Evolutionary conservation across 2,888 invertebrate genomes (phyloP).

Genomic region (Erebia aethiops): DNA sequence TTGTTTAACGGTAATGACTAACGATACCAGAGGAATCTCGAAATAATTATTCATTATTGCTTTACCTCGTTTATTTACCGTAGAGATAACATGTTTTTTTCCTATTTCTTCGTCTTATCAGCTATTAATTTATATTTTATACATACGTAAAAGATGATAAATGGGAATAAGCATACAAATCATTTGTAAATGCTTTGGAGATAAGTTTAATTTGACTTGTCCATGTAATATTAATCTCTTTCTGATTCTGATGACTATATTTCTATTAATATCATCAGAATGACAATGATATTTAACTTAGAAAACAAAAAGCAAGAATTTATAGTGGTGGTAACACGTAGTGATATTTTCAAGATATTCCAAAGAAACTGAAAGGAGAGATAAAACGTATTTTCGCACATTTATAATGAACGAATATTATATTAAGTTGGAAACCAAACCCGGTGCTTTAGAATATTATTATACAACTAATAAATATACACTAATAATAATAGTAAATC

Average conservation of each 20-base stretch:
- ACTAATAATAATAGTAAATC: no score
- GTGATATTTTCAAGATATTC: no score
- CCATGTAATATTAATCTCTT: no score
- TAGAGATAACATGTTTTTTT: neutral
- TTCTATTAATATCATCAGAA: neutral
- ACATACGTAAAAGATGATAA: neutral
- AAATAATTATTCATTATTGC: slow-evolving; percentile 1
- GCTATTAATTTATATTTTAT: neutral
- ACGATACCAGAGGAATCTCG: slow-evolving; percentile 11
- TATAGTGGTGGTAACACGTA: no score
- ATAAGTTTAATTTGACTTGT: neutral
- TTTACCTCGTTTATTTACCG: slow-evolving; percentile 8
- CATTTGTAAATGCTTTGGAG: neutral
- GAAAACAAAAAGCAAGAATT: no score
- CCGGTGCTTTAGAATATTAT: no score
- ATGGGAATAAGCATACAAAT: neutral
- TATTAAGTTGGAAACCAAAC: no score
- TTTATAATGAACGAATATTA: no score
- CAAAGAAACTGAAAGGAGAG: no score
- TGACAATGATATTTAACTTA: neutral
- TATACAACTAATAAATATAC: no score
- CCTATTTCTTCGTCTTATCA: slow-evolving; percentile 1
- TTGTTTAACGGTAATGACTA: neutral
- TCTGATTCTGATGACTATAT: no score
- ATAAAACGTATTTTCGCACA: no score